phyloP scores from a whole-genome alignment of 2,113 vertebrate species.

The Upupa epops region DNA sequence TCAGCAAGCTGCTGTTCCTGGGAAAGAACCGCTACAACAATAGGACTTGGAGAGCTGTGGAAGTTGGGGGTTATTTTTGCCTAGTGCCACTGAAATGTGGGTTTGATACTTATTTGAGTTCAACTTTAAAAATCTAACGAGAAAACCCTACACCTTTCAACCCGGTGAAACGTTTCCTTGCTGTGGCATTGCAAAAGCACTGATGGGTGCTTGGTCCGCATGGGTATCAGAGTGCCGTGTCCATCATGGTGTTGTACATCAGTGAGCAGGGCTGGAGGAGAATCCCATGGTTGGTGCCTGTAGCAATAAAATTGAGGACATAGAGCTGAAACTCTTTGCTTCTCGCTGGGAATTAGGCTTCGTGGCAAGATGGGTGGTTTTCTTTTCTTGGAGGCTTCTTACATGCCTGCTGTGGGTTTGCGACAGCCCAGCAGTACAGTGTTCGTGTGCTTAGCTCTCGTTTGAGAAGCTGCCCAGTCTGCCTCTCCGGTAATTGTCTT shows the following conservation, averaged over 20 bases:
- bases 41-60: not conserved
- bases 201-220: not conserved
- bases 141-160: not conserved
- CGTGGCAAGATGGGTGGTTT: not conserved
- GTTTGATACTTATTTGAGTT: not conserved
- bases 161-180: not conserved
- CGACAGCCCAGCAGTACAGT: fast-evolving
- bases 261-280: not conserved
- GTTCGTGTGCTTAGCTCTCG: not conserved
- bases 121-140: not conserved
- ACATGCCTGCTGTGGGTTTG: fast-evolving
- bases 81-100: not conserved
- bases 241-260: not conserved
- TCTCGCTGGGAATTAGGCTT: not conserved
- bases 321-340: not conserved
- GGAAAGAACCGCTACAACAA: not conserved
- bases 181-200: not conserved
- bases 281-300: not conserved
- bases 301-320: not conserved
- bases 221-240: not conserved
- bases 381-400: not conserved
- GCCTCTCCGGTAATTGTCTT: not conserved
- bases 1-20: not conserved
- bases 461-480: not conserved
- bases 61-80: not conserved